A percentile compares a stretch with the other conserved stretches of the same genome.
These are phyloP conservation scores for Physocephala rufipes DNA, from an alignment of 2,888 invertebrate species.

Conservation along the genomic window DNA sequence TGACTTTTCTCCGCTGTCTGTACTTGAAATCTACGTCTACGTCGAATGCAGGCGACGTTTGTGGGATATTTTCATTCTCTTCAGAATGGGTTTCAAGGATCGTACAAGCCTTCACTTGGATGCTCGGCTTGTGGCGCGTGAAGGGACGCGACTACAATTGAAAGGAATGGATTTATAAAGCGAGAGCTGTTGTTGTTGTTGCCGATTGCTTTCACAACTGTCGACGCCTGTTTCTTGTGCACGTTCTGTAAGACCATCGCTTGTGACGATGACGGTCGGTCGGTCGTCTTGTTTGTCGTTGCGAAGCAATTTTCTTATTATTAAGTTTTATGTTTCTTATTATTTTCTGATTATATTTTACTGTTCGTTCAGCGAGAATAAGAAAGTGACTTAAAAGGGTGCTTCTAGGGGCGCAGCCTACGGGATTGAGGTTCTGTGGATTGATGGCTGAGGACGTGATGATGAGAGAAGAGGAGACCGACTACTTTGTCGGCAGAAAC, in stretches of 20 bases:
- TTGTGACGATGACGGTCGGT: not conserved
- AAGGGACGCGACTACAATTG: slow-evolving; percentile 11
- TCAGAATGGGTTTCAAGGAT: slow-evolving; percentile 31
- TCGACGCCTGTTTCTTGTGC: not conserved
- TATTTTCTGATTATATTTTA: slow-evolving; percentile 43
- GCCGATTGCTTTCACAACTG: not conserved
- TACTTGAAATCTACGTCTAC: not conserved
- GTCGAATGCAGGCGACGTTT: too few relatives aligned
- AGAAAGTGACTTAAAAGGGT: too few relatives aligned
- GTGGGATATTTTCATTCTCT: not conserved
- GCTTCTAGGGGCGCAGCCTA: too few relatives aligned
- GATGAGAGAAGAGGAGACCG: too few relatives aligned
- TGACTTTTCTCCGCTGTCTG: slow-evolving; percentile 3
- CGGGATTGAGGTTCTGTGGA: not conserved
- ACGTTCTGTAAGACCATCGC: not conserved
- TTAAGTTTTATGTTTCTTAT: slow-evolving; percentile 42
- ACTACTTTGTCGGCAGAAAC: slow-evolving; percentile 33
- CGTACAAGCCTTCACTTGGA: not conserved
- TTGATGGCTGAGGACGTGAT: not conserved
- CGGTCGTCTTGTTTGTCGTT: slow-evolving; percentile 19
- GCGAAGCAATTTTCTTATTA: slow-evolving; percentile 42
- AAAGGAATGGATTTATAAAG: not conserved
- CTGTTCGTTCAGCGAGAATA: slow-evolving; percentile 7
- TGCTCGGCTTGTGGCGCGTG: slow-evolving; percentile 25
- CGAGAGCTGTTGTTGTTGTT: not conserved